Base-by-base conservation (phyloP, 2,797 vertebrate species). In the Phoebastria nigripes region DNA sequence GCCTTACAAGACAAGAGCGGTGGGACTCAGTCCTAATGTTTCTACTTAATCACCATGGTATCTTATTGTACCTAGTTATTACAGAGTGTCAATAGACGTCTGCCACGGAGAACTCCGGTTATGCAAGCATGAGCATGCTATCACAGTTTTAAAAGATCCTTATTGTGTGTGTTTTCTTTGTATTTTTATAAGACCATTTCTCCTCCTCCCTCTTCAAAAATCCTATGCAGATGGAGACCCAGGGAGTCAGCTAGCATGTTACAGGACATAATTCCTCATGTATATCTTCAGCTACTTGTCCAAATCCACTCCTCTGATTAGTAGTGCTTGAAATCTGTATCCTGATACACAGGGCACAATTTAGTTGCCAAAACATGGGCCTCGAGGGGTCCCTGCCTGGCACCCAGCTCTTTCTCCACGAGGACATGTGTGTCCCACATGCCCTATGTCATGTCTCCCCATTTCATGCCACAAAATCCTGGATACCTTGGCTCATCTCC, bases 351-450 rank as follows among this genome's bases (percentile, higher is more conserved):
- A 55, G 10, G 25, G 6, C 0, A 2, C 4, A 39, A 39, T 46
- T 61, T 22, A 46, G 4, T 33, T 90, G 47, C 51, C 39, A 46
- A 82, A 91, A 39, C 4, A n/a, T 1, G 1, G 8, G 2, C 6
- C 35, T 46, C 1, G 0, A 28, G 29, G 20, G 0, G 14, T 42
- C 47, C 16, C 17, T 72, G 41, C 6, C 22, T 65, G 15, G 10
- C 9, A 18, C 11, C 16, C 54, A 52, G 12, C 37, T 37, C 29
- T 66, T 73, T n/a, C n/a, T 67, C 7, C 66, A 26, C 0, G 3
- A 61, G n/a, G 15, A 55, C 10, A 4, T 16, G 9, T 6, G 9
- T n/a, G 15, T 71, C 56, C 22, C 33, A 33, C 6, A 11, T 12
- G 16, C 6, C 26, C 51, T 42, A 11, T 33, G 52, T 33, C 24